A percentile compares a stretch with the other conserved stretches of the same genome.
phyloP scores from a whole-genome alignment of 1,140 invertebrate genomes.

The Saccostrea echinata region DNA sequence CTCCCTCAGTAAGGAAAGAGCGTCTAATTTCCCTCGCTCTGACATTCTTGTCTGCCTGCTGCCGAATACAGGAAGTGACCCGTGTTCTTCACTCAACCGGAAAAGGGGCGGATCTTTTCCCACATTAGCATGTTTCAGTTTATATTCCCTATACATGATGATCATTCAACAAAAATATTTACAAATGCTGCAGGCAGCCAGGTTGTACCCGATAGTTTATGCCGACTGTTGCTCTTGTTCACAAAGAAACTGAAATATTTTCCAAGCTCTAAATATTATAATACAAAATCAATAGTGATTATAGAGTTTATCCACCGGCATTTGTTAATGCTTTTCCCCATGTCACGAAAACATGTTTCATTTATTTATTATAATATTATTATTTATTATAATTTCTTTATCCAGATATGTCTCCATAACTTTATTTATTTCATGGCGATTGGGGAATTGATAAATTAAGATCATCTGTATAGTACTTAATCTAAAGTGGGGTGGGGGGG shows the following conservation, averaged over 20 bases:
- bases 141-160: conserved; percentile 12
- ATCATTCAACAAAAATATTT: not conserved
- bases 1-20: conserved; percentile 53
- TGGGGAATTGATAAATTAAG: no score
- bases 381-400: no score
- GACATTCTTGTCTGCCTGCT: conserved; percentile 43
- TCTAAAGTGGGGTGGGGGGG: no score
- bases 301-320: not conserved
- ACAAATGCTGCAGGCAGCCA: not conserved
- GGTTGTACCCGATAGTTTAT: not conserved
- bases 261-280: not conserved
- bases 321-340: no score
- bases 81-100: not conserved
- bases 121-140: not conserved
- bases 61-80: conserved; percentile 51
- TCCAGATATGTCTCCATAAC: no score
- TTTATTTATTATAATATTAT: no score
- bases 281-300: conserved; percentile 11
- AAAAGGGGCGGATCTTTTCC: conserved; percentile 8
- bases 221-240: not conserved
- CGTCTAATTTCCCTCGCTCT: conserved; percentile 34
- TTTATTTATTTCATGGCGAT: no score
- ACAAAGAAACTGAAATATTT: not conserved
- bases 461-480: no score
- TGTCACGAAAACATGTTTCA: no score